Conservation (phyloP, 2,888 invertebrate genomes). For the Leucozona laternaria region DNA sequence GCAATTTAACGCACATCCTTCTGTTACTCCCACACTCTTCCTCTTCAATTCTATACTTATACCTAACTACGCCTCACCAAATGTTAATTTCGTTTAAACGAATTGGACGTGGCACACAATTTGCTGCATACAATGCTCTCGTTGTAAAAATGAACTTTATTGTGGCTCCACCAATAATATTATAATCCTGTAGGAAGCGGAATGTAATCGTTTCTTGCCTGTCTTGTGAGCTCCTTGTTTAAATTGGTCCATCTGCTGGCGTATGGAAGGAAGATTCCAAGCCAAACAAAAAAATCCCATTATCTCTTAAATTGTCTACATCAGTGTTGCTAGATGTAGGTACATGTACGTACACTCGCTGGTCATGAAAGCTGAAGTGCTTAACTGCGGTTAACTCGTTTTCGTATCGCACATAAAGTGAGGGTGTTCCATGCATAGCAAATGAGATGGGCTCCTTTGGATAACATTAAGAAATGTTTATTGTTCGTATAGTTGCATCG, state of each 20-base stretch:
- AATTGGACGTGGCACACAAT: constrained; percentile 74
- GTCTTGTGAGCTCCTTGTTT: not conserved
- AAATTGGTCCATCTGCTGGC: constrained; percentile 18
- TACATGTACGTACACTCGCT: not conserved
- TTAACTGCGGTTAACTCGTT: constrained; percentile 70
- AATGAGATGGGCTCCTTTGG: constrained; percentile 64
- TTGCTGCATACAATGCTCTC: constrained; percentile 32
- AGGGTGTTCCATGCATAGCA: constrained; percentile 75
- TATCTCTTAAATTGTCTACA: constrained; percentile 82
- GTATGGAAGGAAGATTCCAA: constrained; percentile 23
- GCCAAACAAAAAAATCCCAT: constrained; percentile 78
- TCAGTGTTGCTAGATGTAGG: constrained; percentile 36
- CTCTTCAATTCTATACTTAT: constrained; percentile 22
- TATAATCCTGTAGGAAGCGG: constrained; percentile 64
- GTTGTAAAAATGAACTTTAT: constrained; percentile 53
- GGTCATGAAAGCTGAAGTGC: constrained; percentile 41
- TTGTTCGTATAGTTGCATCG: constrained; percentile 12
- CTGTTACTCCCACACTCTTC: constrained; percentile 8
- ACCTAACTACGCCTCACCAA: constrained; percentile 24
- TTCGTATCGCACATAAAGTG: constrained; percentile 63
- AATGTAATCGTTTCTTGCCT: constrained; percentile 39
- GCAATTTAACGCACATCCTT: constrained; percentile 43
- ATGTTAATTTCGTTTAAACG: constrained; percentile 76
- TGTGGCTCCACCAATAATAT: constrained; percentile 49
- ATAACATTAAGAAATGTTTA: constrained; percentile 41